Evolutionary conservation across 2,888 invertebrate genomes (phyloP).

Genomic region (Hypercompe scribonia): DNA sequence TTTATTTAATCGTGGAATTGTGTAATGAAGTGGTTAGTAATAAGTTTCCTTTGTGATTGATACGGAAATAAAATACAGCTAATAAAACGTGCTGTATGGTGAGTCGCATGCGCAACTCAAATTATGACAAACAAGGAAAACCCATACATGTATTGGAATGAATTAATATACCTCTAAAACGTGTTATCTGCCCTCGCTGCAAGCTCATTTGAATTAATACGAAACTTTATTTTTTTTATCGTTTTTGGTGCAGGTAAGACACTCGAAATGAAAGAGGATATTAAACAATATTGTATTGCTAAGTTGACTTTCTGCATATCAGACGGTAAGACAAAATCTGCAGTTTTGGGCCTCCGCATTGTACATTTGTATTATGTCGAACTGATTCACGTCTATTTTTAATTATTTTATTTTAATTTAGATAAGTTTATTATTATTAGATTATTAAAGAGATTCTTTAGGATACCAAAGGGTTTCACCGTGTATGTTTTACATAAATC

Average conservation of each 20-base stretch:
- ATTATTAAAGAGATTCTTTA: too few species aligned
- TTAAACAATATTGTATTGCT: too few species aligned
- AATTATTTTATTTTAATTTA: too few species aligned
- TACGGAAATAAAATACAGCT: constrained; percentile 11
- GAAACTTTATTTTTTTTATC: not conserved
- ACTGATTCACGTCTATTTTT: too few species aligned
- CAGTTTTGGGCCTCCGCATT: too few species aligned
- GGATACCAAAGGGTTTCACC: too few species aligned
- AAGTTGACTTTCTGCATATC: not conserved
- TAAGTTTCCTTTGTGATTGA: constrained; percentile 8
- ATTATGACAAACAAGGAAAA: constrained; percentile 50
- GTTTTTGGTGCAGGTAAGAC: not conserved
- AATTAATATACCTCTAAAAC: constrained; percentile 25
- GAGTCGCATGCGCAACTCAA: constrained; percentile 27
- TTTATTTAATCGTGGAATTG: not conserved
- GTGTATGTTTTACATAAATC: too few species aligned
- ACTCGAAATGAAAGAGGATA: too few species aligned
- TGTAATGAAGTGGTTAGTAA: not conserved
- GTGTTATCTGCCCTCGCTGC: not conserved
- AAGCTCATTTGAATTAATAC: not conserved
- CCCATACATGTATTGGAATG: constrained; percentile 34
- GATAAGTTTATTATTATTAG: too few species aligned
- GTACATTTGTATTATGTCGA: too few species aligned
- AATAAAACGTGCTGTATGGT: constrained; percentile 27
- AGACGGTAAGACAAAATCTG: not conserved